A percentile compares a stretch with the other conserved stretches of the same genome.
Conservation (phyloP, 2,113 vertebrate genomes). For the Choloepus hoffmanni region DNA sequence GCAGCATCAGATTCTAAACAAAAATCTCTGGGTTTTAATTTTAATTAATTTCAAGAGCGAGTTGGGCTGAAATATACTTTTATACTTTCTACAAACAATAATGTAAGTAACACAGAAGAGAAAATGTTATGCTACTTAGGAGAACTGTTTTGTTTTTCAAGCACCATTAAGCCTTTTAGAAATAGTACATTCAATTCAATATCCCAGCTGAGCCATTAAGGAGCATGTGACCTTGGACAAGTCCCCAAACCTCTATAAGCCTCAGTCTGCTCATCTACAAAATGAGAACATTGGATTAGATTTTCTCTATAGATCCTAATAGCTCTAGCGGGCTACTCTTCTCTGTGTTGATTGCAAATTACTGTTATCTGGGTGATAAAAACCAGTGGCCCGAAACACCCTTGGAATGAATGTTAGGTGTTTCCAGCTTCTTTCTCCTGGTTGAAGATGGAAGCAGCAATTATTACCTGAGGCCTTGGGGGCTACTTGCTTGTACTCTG, state of each 20-base stretch:
- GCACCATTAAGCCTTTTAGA: constrained; percentile 1
- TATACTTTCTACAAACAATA: background rate
- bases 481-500: constrained; percentile 39
- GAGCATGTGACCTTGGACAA: constrained; percentile 22
- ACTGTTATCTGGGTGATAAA: constrained; percentile 51
- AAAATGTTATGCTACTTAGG: background rate
- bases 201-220: background rate
- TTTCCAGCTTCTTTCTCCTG: background rate
- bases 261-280: constrained; percentile 69
- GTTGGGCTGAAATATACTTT: constrained; percentile 17
- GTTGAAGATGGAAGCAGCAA: constrained; percentile 46
- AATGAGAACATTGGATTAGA: constrained; percentile 45
- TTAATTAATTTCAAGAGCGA: constrained; percentile 43
- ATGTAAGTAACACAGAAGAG: background rate
- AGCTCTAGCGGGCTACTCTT: background rate
- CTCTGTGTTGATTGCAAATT: background rate
- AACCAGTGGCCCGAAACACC: constrained; percentile 46
- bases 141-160: background rate
- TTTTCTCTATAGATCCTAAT: background rate
- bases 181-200: constrained; percentile 2
- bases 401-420: background rate
- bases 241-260: background rate
- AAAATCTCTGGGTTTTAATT: constrained; percentile 29
- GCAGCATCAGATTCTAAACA: constrained; percentile 8
- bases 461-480: background rate